Conservation (phyloP, 2,797 vertebrate genomes). For the Antrozous pallidus region DNA sequence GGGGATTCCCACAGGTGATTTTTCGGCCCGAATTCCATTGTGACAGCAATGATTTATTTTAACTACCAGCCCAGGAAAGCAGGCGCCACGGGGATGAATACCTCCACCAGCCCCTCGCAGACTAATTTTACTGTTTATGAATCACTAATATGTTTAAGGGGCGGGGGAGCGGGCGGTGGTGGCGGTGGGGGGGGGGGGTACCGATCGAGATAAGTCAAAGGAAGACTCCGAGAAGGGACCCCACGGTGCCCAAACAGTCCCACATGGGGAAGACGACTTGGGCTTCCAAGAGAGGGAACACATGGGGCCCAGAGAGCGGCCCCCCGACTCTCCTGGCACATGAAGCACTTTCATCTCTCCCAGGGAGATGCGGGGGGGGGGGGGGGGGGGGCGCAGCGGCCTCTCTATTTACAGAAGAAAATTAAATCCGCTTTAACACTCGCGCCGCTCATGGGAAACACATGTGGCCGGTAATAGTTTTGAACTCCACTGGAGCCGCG, state of each 20-base stretch:
- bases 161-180: neutral
- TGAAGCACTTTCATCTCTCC: conserved; percentile 76
- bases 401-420: conserved; percentile 80
- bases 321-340: conserved; percentile 61
- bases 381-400: too few species aligned
- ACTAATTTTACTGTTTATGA: conserved; percentile 78
- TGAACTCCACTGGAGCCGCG: conserved; percentile 43
- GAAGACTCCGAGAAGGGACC: conserved; percentile 53
- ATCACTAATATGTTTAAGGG: conserved; percentile 61
- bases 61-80: conserved; percentile 73
- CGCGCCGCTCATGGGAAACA: conserved; percentile 73
- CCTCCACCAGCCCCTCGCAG: conserved; percentile 56
- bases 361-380: too few species aligned
- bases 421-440: conserved; percentile 76
- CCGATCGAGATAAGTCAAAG: conserved; percentile 64
- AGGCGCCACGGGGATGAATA: conserved; percentile 69
- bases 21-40: conserved; percentile 74
- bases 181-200: neutral
- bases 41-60: conserved; percentile 78
- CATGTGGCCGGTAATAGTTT: conserved; percentile 62
- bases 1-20: conserved; percentile 71
- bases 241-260: conserved; percentile 66
- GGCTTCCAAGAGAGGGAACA: conserved; percentile 65
- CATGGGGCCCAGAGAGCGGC: conserved; percentile 50
- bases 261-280: conserved; percentile 49